Conservation (phyloP, 2,113 vertebrate genomes). For the Ibidorhyncha struthersii region DNA sequence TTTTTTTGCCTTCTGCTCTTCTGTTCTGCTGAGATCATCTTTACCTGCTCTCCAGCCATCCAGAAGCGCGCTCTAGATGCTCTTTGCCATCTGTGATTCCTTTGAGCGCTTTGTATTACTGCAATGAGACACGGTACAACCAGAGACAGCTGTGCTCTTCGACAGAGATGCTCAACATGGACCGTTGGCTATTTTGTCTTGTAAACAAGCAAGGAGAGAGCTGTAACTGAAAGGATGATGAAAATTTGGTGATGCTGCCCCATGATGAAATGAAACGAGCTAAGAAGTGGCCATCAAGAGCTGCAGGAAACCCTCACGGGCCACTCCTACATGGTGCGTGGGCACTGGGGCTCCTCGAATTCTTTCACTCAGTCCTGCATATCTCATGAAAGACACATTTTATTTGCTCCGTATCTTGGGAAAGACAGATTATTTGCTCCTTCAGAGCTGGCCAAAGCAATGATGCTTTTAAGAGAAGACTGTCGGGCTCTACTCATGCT, state of each 20-base stretch:
- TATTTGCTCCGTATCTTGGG: neutral
- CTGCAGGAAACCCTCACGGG: neutral
- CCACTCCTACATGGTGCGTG: rapidly evolving
- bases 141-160: neutral
- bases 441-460: neutral
- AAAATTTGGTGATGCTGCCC: neutral
- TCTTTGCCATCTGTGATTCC: neutral
- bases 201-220: neutral
- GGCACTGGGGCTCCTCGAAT: neutral
- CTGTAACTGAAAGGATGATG: neutral
- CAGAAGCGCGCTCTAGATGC: neutral
- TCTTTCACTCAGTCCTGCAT: neutral
- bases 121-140: rapidly evolving
- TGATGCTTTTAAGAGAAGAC: neutral
- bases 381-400: neutral
- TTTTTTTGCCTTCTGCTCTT: neutral
- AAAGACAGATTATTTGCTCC: neutral
- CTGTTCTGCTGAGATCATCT: neutral
- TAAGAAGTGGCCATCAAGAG: neutral
- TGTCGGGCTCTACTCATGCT: neutral
- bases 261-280: neutral
- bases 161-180: neutral
- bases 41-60: neutral
- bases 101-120: neutral
- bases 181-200: neutral